A percentile compares a stretch with the other conserved stretches of the same genome.
Conservation (phyloP, 2,888 invertebrate species). For the Ophion ellenae region DNA sequence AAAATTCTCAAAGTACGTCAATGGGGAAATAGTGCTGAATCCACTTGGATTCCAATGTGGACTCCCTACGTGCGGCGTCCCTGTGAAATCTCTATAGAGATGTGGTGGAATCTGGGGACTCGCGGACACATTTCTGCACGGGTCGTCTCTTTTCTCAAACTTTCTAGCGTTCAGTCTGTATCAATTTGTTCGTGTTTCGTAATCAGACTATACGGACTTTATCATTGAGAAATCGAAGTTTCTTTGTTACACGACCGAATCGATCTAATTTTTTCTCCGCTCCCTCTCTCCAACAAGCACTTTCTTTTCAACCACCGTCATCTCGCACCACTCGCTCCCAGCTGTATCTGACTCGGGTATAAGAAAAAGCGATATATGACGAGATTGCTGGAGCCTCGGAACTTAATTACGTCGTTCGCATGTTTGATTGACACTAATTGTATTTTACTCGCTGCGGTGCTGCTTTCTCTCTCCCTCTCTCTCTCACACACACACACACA, state of each 20-base stretch:
- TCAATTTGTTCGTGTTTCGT: too few species aligned
- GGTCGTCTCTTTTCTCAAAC: too few species aligned
- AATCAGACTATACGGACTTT: not conserved
- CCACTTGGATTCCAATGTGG: too few species aligned
- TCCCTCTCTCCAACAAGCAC: not conserved
- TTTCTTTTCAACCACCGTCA: slow-evolving; percentile 34
- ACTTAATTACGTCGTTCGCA: slow-evolving; percentile 46
- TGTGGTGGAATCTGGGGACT: too few species aligned
- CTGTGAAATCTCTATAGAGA: too few species aligned
- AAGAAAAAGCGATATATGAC: slow-evolving; percentile 43
- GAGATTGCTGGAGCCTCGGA: slow-evolving; percentile 31
- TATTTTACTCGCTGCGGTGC: slow-evolving; percentile 12
- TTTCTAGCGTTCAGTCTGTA: too few species aligned
- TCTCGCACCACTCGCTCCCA: not conserved
- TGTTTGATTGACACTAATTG: slow-evolving; percentile 58
- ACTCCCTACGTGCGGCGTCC: too few species aligned
- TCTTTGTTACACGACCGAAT: not conserved
- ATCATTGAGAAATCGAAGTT: not conserved
- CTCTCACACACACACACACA: too few species aligned
- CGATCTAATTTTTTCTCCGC: not conserved
- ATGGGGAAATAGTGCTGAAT: too few species aligned
- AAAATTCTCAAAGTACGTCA: too few species aligned
- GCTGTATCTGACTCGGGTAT: slow-evolving; percentile 17
- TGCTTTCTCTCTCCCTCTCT: not conserved
- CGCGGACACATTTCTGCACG: too few species aligned